Base-by-base conservation (phyloP, 2,113 vertebrate genomes). In the Silurus glanis region DNA sequence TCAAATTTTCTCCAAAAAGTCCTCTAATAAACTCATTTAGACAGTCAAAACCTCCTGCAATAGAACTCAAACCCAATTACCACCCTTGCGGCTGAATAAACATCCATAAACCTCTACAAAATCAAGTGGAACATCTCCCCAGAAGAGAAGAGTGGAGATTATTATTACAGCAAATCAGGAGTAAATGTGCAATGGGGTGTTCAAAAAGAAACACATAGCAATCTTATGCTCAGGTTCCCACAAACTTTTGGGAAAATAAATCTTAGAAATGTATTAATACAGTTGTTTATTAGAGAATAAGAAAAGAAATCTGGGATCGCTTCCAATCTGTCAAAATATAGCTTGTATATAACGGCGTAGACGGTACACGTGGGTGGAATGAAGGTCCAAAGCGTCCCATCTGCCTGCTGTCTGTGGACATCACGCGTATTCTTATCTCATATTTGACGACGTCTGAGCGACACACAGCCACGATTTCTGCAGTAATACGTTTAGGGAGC, bases 311-410 rank as follows among this genome's bases (percentile, higher is more conserved):
- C 49, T 55, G 74, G 74, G 74, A 76, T 76, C 14, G 49, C 55
- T 25, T 76, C 74, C 74, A 76, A 76, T 55, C 74, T 76, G 51
- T 25, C 49, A 76, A 75, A 75, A 75, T 78, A 78, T 78, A 53
- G 12, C 75, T 56, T 28, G 14, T 56, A 55, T 55, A 78, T 37
- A 37, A 37, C 1, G 23, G 13, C 28, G 75, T 28, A 16, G 37
- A 37, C 37, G 37, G 37, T 56, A 17, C 75, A 78, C 17, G 75
- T 78, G 53, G 75, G 75, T 78, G 75, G 75, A 28, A 56, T 56
- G 53, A 78, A 17, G n/a, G 16, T 28, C 28, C n/a, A 56, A 78
- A 78, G 75, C 13, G 55, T 17, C 51, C 53, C 75, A 56, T 78
- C 51, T 78, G 75, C 7, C 74, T 76, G 0, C 74, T 75, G 23